These are phyloP conservation scores for Vanacampus margaritifer DNA, from an alignment of 2,113 vertebrate genomes.

Conservation along the genomic window DNA sequence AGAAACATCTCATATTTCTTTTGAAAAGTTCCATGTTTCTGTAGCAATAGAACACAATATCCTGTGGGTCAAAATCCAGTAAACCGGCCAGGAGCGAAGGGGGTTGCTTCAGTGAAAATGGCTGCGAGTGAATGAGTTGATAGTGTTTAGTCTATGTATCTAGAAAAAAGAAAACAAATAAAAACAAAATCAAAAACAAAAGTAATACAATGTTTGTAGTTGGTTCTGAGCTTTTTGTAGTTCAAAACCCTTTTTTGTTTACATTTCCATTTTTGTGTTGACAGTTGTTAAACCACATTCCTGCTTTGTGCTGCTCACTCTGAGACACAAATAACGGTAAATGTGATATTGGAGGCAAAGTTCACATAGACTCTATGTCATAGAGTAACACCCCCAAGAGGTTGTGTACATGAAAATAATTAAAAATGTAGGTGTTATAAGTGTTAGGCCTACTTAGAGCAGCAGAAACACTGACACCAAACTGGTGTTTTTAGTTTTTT, in stretches of 20 bases:
- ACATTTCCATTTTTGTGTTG: not conserved
- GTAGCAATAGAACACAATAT: too few relatives aligned
- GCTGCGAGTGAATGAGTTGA: too few relatives aligned
- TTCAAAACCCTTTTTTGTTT: not conserved
- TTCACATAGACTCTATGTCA: slow-evolving; percentile 11
- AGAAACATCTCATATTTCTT: too few relatives aligned
- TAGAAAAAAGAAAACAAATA: too few relatives aligned
- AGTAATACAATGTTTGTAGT: too few relatives aligned
- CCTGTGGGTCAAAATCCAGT: too few relatives aligned
- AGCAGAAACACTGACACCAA: slow-evolving; percentile 42
- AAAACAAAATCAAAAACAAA: too few relatives aligned
- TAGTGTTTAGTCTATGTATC: too few relatives aligned
- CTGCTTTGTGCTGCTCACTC: not conserved
- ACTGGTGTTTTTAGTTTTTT: slow-evolving; percentile 39
- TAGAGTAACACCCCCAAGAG: slow-evolving; percentile 12
- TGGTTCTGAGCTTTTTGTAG: too few relatives aligned
- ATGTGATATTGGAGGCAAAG: not conserved
- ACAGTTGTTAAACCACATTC: not conserved
- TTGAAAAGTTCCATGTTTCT: too few relatives aligned
- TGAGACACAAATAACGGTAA: not conserved
- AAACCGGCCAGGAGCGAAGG: too few relatives aligned
- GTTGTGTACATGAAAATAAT: slow-evolving; percentile 26
- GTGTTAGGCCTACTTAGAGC: slow-evolving; percentile 14
- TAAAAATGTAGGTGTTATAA: slow-evolving; percentile 23
- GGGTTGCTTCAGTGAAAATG: too few relatives aligned